Base-by-base conservation (phyloP, 1,140 invertebrate species). In the Frieseomelitta varia region DNA sequence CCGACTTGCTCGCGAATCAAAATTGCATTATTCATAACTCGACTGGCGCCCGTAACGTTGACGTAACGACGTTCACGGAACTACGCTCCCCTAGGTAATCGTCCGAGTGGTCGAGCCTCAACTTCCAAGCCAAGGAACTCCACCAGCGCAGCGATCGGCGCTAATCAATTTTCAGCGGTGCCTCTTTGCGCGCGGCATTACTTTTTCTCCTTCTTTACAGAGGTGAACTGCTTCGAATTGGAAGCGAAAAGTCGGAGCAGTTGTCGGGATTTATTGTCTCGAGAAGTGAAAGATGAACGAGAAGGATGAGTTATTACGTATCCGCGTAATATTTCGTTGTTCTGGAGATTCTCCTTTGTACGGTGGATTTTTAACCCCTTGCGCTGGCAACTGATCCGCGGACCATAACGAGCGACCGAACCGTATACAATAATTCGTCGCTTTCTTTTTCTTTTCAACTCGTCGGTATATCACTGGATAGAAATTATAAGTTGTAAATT, bases 11-110 rank as follows among this genome's bases (percentile, higher is more conserved):
- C 24, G 79, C 79, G 56, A 63, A 80, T 73, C 34, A 80, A 73
- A 80, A 61, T 80, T 73, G 34, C 79, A 72, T 80, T 73, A 63
- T 51, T 80, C 68, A 73, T 63, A 47, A 63, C 55, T 61, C 4
- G 12, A 39, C 55, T 15, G 17, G 56, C 34, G 55, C n/a, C 56
- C 21, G 56, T 63, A 72, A 80, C 68, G 24, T 21, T 73, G 68
- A 72, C 56, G 68, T 73, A 80, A 80, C 79, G 14, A 51, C 47
- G 39, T 47, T 6, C 79, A 39, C 30, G 55, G 47, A 63, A 63
- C 34, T 73, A 39, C 21, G 15, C 71, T n/a, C 24, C 51, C 55
- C 14, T 65, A 65, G n/a, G 53, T 51, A 73, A 80, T 72, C 72
- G 69, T 19, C 68, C 19, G 30, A 39, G n/a, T 15, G 34, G 34